Percentiles rank a stretch among this genome's conserved stretches.
Conservation (phyloP, 2,113 vertebrate species). For the Danionella cerebrum region DNA sequence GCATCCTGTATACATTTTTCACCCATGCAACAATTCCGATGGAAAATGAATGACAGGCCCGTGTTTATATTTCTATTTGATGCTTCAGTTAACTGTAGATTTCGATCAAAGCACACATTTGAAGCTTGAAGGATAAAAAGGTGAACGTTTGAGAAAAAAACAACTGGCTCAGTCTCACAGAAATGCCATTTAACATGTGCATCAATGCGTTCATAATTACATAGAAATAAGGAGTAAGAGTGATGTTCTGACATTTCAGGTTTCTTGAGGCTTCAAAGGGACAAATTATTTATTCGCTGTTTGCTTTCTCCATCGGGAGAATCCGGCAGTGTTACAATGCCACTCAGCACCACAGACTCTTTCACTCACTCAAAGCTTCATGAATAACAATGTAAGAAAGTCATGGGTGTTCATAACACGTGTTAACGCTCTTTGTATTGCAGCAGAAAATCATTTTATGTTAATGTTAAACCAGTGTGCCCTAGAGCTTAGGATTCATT, state of each 20-base stretch:
- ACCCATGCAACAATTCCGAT: slow-evolving; percentile 23
- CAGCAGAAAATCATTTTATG: not conserved
- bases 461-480: too few relatives aligned
- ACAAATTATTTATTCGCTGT: not conserved
- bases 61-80: slow-evolving; percentile 36
- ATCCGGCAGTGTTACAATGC: not conserved
- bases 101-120: slow-evolving; percentile 27
- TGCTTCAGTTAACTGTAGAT: slow-evolving; percentile 36
- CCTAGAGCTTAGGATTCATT: too few relatives aligned
- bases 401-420: not conserved
- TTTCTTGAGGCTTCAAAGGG: not conserved
- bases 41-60: slow-evolving; percentile 27
- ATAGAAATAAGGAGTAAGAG: not conserved
- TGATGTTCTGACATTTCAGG: not conserved
- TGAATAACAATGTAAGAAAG: not conserved
- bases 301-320: not conserved
- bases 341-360: not conserved
- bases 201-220: slow-evolving; percentile 1
- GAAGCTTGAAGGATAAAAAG: slow-evolving; percentile 29
- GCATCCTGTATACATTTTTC: not conserved
- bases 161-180: not conserved
- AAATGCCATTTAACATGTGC: not conserved
- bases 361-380: not conserved
- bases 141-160: slow-evolving; percentile 17
- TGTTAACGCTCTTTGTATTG: not conserved